These are phyloP conservation scores for Lithophane leautieri DNA, from an alignment of 2,888 invertebrate species.

Conservation along the genomic window DNA sequence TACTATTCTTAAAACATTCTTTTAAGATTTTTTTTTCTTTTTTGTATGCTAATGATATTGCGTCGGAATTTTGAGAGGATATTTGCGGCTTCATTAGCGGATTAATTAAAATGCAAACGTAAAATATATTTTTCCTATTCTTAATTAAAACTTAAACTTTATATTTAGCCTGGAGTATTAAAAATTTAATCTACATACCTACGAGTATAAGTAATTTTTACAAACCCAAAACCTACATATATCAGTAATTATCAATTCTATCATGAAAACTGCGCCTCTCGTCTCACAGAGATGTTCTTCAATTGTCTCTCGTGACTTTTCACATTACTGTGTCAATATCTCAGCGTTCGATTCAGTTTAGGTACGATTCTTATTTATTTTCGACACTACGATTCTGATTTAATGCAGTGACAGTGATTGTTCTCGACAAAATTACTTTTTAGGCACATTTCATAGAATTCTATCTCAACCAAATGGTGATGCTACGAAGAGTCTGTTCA, in stretches of 20 bases:
- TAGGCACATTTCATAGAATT: no score
- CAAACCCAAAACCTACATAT: not conserved
- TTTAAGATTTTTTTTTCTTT: slow-evolving; percentile 13
- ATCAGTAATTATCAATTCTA: not conserved
- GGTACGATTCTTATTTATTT: slow-evolving; percentile 27
- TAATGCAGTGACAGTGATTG: slow-evolving; percentile 39
- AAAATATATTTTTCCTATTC: not conserved
- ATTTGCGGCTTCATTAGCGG: slow-evolving; percentile 20
- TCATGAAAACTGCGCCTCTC: slow-evolving; percentile 3
- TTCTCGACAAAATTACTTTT: slow-evolving; percentile 30
- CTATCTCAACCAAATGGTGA: no score
- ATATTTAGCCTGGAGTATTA: not conserved
- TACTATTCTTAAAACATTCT: slow-evolving; percentile 34
- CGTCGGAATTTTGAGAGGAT: not conserved
- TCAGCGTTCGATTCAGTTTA: slow-evolving; percentile 32
- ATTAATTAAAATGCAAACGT: slow-evolving; percentile 7
- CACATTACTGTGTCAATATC: slow-evolving; percentile 35
- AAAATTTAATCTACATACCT: not conserved
- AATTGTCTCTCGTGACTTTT: slow-evolving; percentile 34
- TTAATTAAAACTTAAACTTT: not conserved
- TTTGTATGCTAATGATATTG: slow-evolving; percentile 41
- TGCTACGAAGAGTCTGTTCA: no score
- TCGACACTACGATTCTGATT: slow-evolving; percentile 25
- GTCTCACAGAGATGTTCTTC: slow-evolving; percentile 11
- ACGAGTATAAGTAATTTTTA: no score